These are phyloP conservation scores for Pitta sordida DNA, from an alignment of 2,113 vertebrate genomes.

Conservation along the genomic window DNA sequence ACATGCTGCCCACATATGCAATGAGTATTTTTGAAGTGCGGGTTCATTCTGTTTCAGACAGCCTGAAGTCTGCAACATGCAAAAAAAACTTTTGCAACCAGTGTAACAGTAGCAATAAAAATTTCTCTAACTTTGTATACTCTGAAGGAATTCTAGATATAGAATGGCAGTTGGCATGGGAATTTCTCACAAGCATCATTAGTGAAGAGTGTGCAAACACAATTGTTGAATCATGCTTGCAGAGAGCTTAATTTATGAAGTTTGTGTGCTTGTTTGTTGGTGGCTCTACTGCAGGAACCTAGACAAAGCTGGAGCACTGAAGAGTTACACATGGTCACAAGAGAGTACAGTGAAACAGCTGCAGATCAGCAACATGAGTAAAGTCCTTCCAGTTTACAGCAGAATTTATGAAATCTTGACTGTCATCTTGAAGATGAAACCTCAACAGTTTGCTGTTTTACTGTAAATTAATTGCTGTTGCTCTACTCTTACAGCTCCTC, in stretches of 20 bases:
- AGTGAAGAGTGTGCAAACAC: not conserved
- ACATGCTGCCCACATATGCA: not conserved
- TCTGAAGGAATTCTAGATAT: not conserved
- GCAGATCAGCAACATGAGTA: not conserved
- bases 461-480: not conserved
- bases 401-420: not conserved
- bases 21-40: not conserved
- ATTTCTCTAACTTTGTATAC: not conserved
- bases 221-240: not conserved
- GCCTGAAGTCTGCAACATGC: not conserved
- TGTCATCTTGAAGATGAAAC: slow-evolving; percentile 23
- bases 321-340: not conserved
- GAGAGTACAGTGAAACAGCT: not conserved
- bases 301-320: not conserved
- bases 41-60: not conserved
- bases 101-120: not conserved
- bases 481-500: not conserved
- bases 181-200: not conserved
- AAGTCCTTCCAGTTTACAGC: not conserved
- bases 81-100: not conserved
- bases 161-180: not conserved
- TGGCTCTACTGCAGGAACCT: not conserved
- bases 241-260: not conserved
- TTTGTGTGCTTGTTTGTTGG: not conserved
- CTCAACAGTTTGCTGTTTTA: not conserved